Evolutionary conservation across 2,888 invertebrate species (phyloP), one percentile per base, ranked within the genome.

Genomic region (Acrocera orbiculus): DNA sequence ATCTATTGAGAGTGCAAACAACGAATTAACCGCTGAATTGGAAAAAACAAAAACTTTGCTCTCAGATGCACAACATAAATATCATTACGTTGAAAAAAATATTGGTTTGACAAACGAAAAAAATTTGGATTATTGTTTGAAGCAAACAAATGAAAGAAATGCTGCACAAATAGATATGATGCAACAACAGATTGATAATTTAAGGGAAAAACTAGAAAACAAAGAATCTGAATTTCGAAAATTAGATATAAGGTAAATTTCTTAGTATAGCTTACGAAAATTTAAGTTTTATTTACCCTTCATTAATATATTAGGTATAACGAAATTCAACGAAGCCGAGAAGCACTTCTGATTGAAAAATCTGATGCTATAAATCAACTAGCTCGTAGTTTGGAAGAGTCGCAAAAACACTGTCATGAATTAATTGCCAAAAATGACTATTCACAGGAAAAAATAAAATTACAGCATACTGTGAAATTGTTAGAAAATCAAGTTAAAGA

Each of bases 321-420:
- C 45, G 69, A 74, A 19, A 53, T 68, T 3, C 69, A 73, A 30
- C 58, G 65, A 40, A 68, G 67, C 13, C 69, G 73, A 32, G 74
- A 76, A 46, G 57, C 62, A 4, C 57, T 74, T 40, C 47, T 75
- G 27, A 61, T 70, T 29, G 74, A 76, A 26, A 76, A 74, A 41
- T 67, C 67, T 0, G 62, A 65, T 1, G 69, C 67, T 11, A 72
- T 76, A 37, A 74, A 74, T 51, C 62, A 68, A 27, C 45, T 76
- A n/a, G 69, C 67, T 2, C 56, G 58, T 15, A 72, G 69, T 15
- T 44, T 76, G 29, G 67, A 71, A 40, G 64, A 68, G 5, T 68
- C 73, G 1, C 76, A 76, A 43, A 43, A 53, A 6, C 62, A 61
- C 25, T 64, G 56, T 41, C 54, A 60, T 7, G 58, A 63, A 38